Percentiles rank a stretch among this genome's conserved stretches.
Conservation (phyloP, 2,797 vertebrate species). For the Australoheros facetus region DNA sequence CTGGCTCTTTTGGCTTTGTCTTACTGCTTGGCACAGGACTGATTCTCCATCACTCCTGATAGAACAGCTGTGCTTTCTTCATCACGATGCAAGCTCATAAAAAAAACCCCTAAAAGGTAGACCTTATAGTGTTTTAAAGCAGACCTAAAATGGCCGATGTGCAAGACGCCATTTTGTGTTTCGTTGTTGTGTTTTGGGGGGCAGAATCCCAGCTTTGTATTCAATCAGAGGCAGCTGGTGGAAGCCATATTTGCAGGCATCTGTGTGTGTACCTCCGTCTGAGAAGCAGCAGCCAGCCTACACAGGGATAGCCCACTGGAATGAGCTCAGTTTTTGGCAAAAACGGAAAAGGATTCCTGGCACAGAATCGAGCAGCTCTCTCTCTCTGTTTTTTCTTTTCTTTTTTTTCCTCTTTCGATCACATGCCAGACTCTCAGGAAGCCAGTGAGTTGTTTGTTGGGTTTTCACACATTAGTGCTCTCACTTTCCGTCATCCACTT, state of each 20-base stretch:
- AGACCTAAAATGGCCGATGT: conserved; percentile 88
- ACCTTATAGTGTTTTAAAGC: conserved; percentile 47
- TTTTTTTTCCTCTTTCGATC: conserved; percentile 54
- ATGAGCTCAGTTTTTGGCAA: conserved; percentile 81
- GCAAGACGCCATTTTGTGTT: conserved; percentile 86
- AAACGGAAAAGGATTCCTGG: conserved; percentile 80
- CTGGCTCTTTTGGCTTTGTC: conserved; percentile 40
- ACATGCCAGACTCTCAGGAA: conserved; percentile 78
- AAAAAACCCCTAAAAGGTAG: conserved; percentile 33
- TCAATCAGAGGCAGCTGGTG: conserved; percentile 80
- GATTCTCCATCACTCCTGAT: conserved; percentile 41
- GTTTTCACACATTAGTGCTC: conserved; percentile 74
- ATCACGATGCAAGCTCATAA: conserved; percentile 11
- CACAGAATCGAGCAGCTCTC: conserved; percentile 67
- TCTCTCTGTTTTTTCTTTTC: neutral
- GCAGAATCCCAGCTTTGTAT: conserved; percentile 80
- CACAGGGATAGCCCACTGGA: conserved; percentile 78
- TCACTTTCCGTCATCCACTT: conserved; percentile 52
- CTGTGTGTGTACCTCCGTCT: conserved; percentile 77
- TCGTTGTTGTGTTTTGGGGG: conserved; percentile 77
- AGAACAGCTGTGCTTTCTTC: conserved; percentile 30
- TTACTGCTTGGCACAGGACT: conserved; percentile 44
- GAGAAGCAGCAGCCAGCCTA: conserved; percentile 78
- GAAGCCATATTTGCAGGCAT: conserved; percentile 81
- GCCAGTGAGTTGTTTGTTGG: conserved; percentile 78